Evolutionary conservation across 2,113 vertebrate species (phyloP).

Genomic region (Girardinichthys multiradiatus): DNA sequence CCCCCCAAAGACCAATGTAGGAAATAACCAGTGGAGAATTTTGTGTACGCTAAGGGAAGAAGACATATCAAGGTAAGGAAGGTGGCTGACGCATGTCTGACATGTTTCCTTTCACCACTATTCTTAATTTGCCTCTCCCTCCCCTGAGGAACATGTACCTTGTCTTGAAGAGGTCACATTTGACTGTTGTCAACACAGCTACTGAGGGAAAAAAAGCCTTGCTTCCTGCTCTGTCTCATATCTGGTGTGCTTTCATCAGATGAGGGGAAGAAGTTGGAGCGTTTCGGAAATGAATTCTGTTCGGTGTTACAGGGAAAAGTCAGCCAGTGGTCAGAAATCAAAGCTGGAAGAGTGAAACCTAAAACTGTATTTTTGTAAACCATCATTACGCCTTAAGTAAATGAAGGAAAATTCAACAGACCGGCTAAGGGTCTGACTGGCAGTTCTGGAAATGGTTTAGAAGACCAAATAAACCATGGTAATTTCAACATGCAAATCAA

Average conservation of each 20-base stretch:
- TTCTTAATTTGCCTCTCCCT: constrained; percentile 65
- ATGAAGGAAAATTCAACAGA: constrained; percentile 48
- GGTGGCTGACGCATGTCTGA: constrained; percentile 71
- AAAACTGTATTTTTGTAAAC: constrained; percentile 78
- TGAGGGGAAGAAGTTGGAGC: constrained; percentile 54
- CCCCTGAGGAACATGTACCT: constrained; percentile 72
- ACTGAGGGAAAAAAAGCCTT: constrained; percentile 56
- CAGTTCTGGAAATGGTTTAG: constrained; percentile 35
- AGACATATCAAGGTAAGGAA: constrained; percentile 63
- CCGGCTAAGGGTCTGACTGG: constrained; percentile 62
- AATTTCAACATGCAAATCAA: constrained; percentile 67
- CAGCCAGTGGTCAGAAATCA: constrained; percentile 69
- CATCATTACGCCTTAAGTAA: constrained; percentile 61
- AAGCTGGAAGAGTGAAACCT: constrained; percentile 71
- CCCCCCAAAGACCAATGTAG: constrained; percentile 52
- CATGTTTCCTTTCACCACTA: constrained; percentile 73
- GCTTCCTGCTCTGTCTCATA: constrained; percentile 78
- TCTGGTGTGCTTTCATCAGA: constrained; percentile 76
- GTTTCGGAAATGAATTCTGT: constrained; percentile 69
- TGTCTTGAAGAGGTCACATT: constrained; percentile 76
- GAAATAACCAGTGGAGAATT: constrained; percentile 56
- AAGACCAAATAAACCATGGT: constrained; percentile 73
- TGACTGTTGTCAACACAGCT: constrained; percentile 78
- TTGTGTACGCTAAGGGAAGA: constrained; percentile 46
- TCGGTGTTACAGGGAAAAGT: constrained; percentile 65